Evolutionary conservation across 37 sponge, comb jelly and placozoan species (phyloP).

Genomic region (Bolinopsis microptera): DNA sequence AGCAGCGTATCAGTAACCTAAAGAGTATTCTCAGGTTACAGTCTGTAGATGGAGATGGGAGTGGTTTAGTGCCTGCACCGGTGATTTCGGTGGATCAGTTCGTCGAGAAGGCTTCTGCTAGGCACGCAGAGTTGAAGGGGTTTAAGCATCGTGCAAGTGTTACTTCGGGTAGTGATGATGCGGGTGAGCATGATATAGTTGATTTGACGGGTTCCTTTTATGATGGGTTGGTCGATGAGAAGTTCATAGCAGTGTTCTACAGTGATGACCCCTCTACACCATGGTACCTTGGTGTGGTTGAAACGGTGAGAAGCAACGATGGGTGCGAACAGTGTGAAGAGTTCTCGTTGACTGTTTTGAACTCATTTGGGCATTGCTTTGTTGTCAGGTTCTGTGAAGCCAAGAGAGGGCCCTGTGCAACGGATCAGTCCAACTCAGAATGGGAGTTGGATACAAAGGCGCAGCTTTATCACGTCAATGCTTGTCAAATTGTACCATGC

Average conservation of each 20-base stretch:
- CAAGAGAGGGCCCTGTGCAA: no score
- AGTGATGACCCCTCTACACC: background rate
- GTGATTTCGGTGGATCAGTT: background rate
- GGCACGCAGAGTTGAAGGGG: background rate
- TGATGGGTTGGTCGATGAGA: background rate
- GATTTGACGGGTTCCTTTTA: background rate
- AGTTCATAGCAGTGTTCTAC: background rate
- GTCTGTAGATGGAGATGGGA: background rate
- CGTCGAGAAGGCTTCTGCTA: background rate
- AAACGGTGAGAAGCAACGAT: background rate
- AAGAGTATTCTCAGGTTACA: background rate
- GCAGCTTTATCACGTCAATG: no score
- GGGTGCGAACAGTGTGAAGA: background rate
- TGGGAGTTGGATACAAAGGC: no score
- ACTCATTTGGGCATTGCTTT: background rate
- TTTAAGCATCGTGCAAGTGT: background rate
- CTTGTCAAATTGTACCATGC: no score
- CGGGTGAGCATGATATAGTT: no score
- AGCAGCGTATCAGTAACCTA: background rate
- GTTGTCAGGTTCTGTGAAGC: background rate
- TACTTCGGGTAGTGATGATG: background rate
- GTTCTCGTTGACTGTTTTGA: background rate
- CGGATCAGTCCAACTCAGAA: no score
- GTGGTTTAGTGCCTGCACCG: background rate
- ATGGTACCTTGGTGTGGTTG: background rate